Evolutionary conservation across 1,140 invertebrate species (phyloP).

Genomic region (Bombyx mandarina): DNA sequence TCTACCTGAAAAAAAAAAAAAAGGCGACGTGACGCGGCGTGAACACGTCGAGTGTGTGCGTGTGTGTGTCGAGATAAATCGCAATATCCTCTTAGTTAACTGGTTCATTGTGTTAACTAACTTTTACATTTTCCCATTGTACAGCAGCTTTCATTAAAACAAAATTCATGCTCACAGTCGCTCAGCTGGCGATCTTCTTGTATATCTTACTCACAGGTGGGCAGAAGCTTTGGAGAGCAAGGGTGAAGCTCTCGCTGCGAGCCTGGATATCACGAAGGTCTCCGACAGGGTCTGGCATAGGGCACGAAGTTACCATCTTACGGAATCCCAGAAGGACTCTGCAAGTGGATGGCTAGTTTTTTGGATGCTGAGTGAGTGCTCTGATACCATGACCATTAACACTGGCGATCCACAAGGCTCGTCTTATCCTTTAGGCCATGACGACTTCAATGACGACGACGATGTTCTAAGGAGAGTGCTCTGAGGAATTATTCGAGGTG

Average conservation of each 20-base stretch:
- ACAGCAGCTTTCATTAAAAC: too few species aligned
- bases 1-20: too few species aligned
- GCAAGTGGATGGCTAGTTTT: not conserved
- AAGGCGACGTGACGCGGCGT: not conserved
- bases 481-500: too few species aligned
- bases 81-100: too few species aligned
- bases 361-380: not conserved
- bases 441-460: too few species aligned
- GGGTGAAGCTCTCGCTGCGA: constrained; percentile 9
- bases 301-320: constrained; percentile 1
- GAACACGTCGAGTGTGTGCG: not conserved
- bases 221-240: constrained; percentile 12
- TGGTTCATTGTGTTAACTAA: too few species aligned
- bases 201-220: constrained; percentile 11
- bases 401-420: not conserved
- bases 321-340: not conserved
- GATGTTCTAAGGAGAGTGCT: too few species aligned
- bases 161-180: not conserved
- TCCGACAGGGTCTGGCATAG: constrained; percentile 2
- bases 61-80: too few species aligned
- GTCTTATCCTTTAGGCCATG: too few species aligned
- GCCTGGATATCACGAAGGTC: constrained; percentile 1
- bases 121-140: too few species aligned
- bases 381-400: not conserved
- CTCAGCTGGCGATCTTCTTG: constrained; percentile 4